Evolutionary conservation across 2,888 invertebrate species (phyloP).

Genomic region (Nysson spinosus): DNA sequence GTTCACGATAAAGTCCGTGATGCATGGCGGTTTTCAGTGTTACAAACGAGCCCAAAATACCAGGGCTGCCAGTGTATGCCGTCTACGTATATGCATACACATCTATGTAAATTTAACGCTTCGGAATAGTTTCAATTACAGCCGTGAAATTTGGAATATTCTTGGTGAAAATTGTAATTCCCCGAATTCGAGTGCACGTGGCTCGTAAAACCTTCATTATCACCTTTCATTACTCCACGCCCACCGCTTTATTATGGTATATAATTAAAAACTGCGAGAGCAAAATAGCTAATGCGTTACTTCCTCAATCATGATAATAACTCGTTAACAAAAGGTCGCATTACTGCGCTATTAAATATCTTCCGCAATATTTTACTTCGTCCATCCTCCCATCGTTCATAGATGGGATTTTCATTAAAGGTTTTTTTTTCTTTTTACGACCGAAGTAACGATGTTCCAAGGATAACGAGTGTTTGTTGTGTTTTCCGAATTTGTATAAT

Average conservation of each 20-base stretch:
- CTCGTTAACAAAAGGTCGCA: slow-evolving; percentile 38
- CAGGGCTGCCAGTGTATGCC: too few species aligned
- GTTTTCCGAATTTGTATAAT: too few species aligned
- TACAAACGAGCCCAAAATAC: too few species aligned
- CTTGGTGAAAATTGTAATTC: background rate
- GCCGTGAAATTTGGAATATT: background rate
- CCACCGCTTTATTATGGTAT: slow-evolving; percentile 31
- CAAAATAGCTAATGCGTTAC: slow-evolving; percentile 39
- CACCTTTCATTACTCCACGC: slow-evolving; percentile 15
- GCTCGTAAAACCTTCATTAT: background rate
- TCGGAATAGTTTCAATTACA: too few species aligned
- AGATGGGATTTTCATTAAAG: slow-evolving; percentile 12
- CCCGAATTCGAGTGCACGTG: too few species aligned
- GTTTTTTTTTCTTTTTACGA: too few species aligned
- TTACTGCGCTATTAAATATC: slow-evolving; percentile 37
- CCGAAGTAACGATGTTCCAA: slow-evolving; percentile 37
- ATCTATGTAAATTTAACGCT: too few species aligned
- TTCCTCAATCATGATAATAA: slow-evolving; percentile 46
- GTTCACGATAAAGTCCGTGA: slow-evolving; percentile 11
- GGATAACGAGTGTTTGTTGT: too few species aligned
- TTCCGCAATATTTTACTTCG: slow-evolving; percentile 11
- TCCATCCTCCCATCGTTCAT: background rate
- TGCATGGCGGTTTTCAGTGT: background rate
- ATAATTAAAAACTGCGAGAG: slow-evolving; percentile 34
- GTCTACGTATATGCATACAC: too few species aligned